phyloP scores from a whole-genome alignment of 2,113 vertebrate species.

The Rostratula benghalensis region DNA sequence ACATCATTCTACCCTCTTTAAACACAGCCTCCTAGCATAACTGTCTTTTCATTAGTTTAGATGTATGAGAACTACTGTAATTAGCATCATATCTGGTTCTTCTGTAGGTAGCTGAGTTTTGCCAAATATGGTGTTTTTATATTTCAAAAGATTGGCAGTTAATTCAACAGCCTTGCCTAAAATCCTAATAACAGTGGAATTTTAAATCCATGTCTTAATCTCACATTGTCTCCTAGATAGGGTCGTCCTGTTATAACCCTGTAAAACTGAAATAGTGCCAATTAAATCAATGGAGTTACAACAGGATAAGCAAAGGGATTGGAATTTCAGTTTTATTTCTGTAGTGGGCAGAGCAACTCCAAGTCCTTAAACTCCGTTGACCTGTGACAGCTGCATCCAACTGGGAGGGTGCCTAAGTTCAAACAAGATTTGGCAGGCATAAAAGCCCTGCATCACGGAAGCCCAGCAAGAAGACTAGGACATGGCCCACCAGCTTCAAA shows the following conservation, averaged over 20 bases:
- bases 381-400: not conserved
- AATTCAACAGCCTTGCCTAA: not conserved
- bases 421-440: not conserved
- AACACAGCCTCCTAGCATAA: not conserved
- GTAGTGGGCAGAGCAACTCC: not conserved
- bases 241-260: not conserved
- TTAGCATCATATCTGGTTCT: not conserved
- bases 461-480: not conserved
- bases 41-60: not conserved
- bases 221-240: not conserved
- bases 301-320: not conserved
- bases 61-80: not conserved
- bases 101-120: not conserved
- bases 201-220: not conserved
- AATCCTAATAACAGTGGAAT: not conserved
- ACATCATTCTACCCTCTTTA: not conserved
- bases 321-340: not conserved
- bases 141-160: not conserved
- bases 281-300: not conserved
- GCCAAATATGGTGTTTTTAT: not conserved
- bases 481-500: not conserved
- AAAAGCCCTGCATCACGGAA: not conserved
- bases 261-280: not conserved
- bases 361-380: not conserved
- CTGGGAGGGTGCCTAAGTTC: not conserved